Conservation (phyloP, 2,888 invertebrate species). For the Caradrina kadenii region DNA sequence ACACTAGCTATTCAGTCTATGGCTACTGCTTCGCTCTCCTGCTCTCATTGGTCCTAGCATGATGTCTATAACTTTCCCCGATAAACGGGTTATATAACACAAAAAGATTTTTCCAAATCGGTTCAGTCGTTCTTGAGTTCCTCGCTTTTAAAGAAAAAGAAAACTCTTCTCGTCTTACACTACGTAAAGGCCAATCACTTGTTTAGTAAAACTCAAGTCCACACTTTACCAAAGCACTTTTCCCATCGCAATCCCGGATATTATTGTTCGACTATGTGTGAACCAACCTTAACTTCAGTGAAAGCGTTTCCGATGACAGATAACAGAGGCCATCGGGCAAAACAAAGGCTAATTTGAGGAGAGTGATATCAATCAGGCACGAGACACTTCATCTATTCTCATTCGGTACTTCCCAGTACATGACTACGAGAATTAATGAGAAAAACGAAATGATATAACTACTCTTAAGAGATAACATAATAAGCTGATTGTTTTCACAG, state of each 20-base stretch:
- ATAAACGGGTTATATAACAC: no score
- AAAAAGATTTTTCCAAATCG: no score
- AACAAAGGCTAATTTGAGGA: conserved; percentile 71
- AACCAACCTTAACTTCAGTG: conserved; percentile 64
- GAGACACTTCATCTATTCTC: conserved; percentile 57
- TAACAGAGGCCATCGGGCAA: conserved; percentile 59
- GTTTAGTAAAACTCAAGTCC: background rate
- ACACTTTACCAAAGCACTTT: background rate
- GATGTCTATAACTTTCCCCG: no score
- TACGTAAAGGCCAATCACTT: background rate
- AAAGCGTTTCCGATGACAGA: conserved; percentile 71
- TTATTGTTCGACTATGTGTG: conserved; percentile 18
- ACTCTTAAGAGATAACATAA: background rate
- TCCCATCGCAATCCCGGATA: conserved; percentile 3
- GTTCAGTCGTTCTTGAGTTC: no score
- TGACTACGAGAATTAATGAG: conserved; percentile 29
- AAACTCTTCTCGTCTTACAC: no score
- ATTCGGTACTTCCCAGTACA: conserved; percentile 24
- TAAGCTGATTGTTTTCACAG: background rate
- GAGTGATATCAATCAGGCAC: conserved; percentile 62
- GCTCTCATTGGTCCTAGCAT: no score
- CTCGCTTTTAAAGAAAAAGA: no score
- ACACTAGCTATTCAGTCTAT: no score
- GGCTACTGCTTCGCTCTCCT: no score
- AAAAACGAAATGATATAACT: background rate